Base-by-base conservation (phyloP, 2,113 vertebrate species). In the Scalopus aquaticus region DNA sequence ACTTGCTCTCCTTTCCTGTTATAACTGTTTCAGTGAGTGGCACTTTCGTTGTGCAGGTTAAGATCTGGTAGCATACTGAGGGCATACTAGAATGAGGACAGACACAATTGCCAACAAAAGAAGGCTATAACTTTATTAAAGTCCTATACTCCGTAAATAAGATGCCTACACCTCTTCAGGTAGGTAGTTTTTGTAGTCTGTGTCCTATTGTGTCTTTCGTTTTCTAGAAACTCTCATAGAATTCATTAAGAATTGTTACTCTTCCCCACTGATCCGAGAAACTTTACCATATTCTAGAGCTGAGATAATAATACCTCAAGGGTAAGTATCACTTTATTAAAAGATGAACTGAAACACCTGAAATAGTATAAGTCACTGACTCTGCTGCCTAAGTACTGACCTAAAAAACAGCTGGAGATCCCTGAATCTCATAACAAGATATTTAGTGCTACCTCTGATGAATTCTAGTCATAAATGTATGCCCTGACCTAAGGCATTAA, bases 41-140 rank as follows among this genome's bases (percentile, higher is more conserved):
- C 95, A 58, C 94, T 97, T 95, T 70, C 91, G 44, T 85, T 97
- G 51, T 60, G 9, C 64, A 86, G 10, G 88, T 93, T 96, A 91
- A 89, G 32, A 93, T 97, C 92, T 94, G 67, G 86, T 95, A 94
- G 80, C 91, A 94, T 70, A 60, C 44, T 62, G 79, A 73, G 69
- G 54, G 60, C 87, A 19, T 74, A 73, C 91, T 83, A 82, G n/a
- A 96, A 84, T 90, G 90, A 96, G 81, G 91, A 51, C 56, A 64
- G 72, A 62, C 90, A 93, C 58, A 83, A 42, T 88, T 91, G 26
- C 86, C 96, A 95, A 70, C 67, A 86, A 91, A 90, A 54, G 16
- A 65, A 76, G 60, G 32, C 60, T 88, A 9, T 91, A 32, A 88
- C 92, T 96, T 80, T 73, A 70, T 92, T 93, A 97, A 95, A 89